phyloP scores from a whole-genome alignment of 2,888 invertebrate genomes.

The Leptothorax acervorum region DNA sequence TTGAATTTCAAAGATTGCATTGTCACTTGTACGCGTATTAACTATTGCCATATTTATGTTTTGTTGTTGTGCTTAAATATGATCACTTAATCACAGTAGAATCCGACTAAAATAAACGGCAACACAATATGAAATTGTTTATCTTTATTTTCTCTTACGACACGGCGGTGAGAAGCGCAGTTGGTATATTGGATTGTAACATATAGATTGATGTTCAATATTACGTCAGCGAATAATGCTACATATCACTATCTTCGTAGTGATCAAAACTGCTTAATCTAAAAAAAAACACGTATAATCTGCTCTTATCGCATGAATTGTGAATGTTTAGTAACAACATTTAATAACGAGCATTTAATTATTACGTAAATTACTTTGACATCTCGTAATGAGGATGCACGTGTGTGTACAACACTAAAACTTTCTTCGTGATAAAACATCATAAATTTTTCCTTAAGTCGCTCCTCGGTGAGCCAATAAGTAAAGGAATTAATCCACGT shows the following conservation, averaged over 20 bases:
- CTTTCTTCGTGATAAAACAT: background rate
- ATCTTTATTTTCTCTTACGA: conserved; percentile 20
- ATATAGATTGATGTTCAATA: conserved; percentile 38
- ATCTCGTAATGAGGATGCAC: background rate
- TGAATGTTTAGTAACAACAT: background rate
- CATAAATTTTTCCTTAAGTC: background rate
- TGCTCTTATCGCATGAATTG: background rate
- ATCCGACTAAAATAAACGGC: background rate
- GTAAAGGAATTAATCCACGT: conserved; percentile 43
- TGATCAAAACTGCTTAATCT: background rate
- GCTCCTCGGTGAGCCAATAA: background rate
- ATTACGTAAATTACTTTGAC: background rate
- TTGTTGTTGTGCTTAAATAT: conserved; percentile 5
- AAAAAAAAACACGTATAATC: background rate
- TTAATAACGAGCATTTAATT: background rate
- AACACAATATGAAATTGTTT: conserved; percentile 23
- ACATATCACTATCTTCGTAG: background rate
- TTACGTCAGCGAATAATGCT: conserved; percentile 8
- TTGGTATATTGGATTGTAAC: conserved; percentile 6
- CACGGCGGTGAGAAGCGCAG: background rate
- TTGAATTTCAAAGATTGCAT: background rate
- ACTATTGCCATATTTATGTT: background rate
- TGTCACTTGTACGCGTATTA: background rate
- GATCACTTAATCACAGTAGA: background rate
- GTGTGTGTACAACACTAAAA: background rate